phyloP scores from a whole-genome alignment of 2,888 invertebrate genomes.

The Neocrepidodera transversa region DNA sequence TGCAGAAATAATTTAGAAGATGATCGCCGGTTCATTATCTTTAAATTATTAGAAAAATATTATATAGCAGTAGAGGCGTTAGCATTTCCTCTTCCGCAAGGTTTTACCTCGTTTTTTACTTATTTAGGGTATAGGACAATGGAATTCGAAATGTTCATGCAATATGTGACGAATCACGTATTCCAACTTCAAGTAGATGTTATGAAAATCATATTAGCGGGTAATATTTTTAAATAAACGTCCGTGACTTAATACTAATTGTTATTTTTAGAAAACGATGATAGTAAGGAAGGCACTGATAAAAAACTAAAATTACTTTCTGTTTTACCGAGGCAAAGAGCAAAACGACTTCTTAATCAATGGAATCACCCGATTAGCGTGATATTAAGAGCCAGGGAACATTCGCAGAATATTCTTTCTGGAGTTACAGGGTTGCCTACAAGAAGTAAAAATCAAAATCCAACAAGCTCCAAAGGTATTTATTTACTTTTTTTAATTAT shows the following conservation, averaged over 20 bases:
- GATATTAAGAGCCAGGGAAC: conserved; percentile 80
- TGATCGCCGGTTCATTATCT: conserved; percentile 74
- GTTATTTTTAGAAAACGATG: conserved; percentile 60
- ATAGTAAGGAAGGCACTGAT: conserved; percentile 66
- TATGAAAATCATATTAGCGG: conserved; percentile 81
- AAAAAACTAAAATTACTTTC: conserved; percentile 78
- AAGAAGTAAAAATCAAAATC: conserved; percentile 48
- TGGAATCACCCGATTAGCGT: conserved; percentile 81
- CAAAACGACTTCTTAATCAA: conserved; percentile 77
- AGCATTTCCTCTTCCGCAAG: conserved; percentile 84
- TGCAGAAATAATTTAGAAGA: conserved; percentile 77
- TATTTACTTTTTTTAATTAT: conserved; percentile 19
- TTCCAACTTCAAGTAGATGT: conserved; percentile 89
- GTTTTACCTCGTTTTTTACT: conserved; percentile 88
- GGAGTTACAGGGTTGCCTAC: conserved; percentile 67
- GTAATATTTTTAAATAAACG: conserved; percentile 59
- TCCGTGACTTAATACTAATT: too few species aligned
- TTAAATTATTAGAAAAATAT: conserved; percentile 82
- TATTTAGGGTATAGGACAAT: conserved; percentile 83
- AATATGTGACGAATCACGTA: conserved; percentile 83
- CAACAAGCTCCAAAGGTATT: conserved; percentile 38
- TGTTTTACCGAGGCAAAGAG: conserved; percentile 77
- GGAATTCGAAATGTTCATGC: conserved; percentile 79
- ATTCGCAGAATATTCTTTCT: conserved; percentile 79
- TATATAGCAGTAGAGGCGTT: conserved; percentile 79